A percentile compares a stretch with the other conserved stretches of the same genome.
These are phyloP conservation scores for Gandaritis pyraliata DNA, from an alignment of 2,888 invertebrate species.

Conservation along the genomic window DNA sequence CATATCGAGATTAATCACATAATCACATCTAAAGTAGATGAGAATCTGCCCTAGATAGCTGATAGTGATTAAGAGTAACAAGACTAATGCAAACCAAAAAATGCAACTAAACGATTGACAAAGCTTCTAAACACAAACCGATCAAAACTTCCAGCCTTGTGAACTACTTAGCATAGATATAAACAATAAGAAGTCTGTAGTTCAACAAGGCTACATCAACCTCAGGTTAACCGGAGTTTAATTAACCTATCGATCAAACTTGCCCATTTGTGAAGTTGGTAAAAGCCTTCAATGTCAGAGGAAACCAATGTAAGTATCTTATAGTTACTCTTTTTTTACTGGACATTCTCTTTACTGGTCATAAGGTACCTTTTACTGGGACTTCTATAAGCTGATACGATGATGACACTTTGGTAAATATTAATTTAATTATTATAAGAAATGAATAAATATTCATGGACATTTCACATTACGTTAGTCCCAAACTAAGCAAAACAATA, in stretches of 20 bases:
- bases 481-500: too few relatives aligned
- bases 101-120: not conserved
- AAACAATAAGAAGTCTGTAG: slow-evolving; percentile 37
- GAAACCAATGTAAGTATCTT: slow-evolving; percentile 27
- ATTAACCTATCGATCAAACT: slow-evolving; percentile 57
- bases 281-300: slow-evolving; percentile 41
- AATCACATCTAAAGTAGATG: not conserved
- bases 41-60: not conserved
- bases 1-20: not conserved
- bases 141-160: slow-evolving; percentile 34
- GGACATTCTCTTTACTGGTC: too few relatives aligned
- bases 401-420: too few relatives aligned
- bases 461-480: too few relatives aligned
- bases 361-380: too few relatives aligned
- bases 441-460: too few relatives aligned
- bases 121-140: slow-evolving; percentile 14
- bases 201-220: slow-evolving; percentile 51
- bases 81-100: not conserved
- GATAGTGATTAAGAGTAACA: too few relatives aligned
- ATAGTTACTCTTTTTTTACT: too few relatives aligned
- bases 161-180: slow-evolving; percentile 37
- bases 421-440: too few relatives aligned
- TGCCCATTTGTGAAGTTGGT: slow-evolving; percentile 28
- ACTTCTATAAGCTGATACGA: too few relatives aligned
- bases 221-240: slow-evolving; percentile 53